Conservation (phyloP, 2,113 vertebrate species). For the Gymnocephalus cernua region DNA sequence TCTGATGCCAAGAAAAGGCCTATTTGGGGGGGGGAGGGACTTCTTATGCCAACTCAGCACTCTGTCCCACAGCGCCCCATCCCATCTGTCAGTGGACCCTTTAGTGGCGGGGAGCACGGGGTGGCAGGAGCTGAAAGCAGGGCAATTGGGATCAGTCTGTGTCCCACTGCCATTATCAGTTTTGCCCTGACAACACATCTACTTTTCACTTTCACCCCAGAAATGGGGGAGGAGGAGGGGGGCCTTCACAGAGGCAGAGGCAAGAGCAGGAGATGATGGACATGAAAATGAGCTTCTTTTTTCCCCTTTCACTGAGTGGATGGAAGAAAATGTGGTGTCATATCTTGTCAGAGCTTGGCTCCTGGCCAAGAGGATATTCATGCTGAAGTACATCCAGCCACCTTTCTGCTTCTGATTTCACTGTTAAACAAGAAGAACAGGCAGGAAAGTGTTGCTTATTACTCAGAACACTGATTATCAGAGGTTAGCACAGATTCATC, state of each 20-base stretch:
- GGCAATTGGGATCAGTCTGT: constrained; percentile 82
- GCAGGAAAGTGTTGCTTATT: constrained; percentile 7
- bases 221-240: constrained; percentile 57
- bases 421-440: constrained; percentile 22
- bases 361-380: constrained; percentile 59
- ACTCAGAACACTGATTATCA: constrained; percentile 19
- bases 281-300: constrained; percentile 80
- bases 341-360: constrained; percentile 72
- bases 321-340: constrained; percentile 77
- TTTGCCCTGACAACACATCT: constrained; percentile 83
- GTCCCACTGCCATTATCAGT: constrained; percentile 82
- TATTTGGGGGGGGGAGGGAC: constrained; percentile 63
- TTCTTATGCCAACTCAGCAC: constrained; percentile 80
- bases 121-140: constrained; percentile 81
- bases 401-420: constrained; percentile 49
- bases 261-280: constrained; percentile 78
- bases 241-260: constrained; percentile 61
- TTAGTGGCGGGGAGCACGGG: constrained; percentile 72
- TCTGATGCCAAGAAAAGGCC: constrained; percentile 52
- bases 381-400: constrained; percentile 41
- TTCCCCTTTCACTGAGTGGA: constrained; percentile 55
- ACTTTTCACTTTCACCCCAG: constrained; percentile 82
- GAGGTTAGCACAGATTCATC: background rate
- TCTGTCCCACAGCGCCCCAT: constrained; percentile 66
- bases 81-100: constrained; percentile 82